Conservation (phyloP, 2,797 vertebrate genomes). For the Mustela erminea region DNA sequence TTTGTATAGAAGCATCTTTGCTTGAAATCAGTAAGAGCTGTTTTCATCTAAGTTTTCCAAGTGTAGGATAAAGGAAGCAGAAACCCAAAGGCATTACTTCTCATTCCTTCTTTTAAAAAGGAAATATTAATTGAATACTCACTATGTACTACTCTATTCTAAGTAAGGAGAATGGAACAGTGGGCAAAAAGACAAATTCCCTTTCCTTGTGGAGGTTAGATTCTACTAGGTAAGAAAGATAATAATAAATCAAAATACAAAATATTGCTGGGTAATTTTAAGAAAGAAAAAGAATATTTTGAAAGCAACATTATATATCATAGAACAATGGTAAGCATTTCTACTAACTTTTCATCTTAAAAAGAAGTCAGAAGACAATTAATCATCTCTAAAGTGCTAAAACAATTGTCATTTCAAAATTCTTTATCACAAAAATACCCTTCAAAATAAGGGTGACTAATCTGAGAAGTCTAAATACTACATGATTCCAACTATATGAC, state of each 20-base stretch:
- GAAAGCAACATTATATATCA: not conserved
- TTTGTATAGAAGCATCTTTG: constrained; percentile 15
- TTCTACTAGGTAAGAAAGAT: not conserved
- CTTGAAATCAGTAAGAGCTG: not conserved
- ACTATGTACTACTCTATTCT: not conserved
- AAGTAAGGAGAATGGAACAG: not conserved
- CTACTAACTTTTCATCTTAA: not conserved
- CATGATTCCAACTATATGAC: not conserved
- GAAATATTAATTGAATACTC: not conserved
- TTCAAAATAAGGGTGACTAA: not conserved
- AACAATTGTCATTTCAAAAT: constrained; percentile 6
- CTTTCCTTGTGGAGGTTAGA: not conserved
- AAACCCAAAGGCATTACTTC: not conserved
- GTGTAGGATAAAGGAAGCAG: not conserved
- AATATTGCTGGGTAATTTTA: not conserved
- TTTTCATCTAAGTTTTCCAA: constrained; percentile 20
- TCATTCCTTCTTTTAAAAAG: not conserved
- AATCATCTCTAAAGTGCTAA: not conserved
- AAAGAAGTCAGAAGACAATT: not conserved
- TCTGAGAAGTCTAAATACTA: not conserved
- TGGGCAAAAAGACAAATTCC: not conserved
- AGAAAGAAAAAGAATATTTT: constrained; percentile 6
- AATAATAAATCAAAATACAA: constrained; percentile 1
- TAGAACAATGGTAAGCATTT: not conserved
- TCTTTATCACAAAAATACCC: constrained; percentile 9